Conservation (phyloP, 2,797 vertebrate genomes). For the Paguma larvata region DNA sequence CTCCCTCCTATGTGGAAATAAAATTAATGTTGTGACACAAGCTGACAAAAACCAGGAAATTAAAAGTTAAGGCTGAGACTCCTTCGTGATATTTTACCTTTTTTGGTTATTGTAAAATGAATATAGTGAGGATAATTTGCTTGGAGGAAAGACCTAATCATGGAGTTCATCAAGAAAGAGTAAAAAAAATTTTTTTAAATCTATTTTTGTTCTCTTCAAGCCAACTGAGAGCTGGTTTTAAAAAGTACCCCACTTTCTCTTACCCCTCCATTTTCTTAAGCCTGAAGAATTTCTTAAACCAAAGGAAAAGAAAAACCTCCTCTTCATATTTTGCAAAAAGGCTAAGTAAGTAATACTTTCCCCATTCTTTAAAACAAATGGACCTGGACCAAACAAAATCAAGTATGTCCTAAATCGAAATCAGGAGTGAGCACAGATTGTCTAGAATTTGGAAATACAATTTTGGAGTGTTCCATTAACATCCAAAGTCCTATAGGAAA, state of each 20-base stretch:
- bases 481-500: constrained; percentile 13
- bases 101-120: constrained; percentile 52
- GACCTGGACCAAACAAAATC: constrained; percentile 1
- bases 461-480: background rate
- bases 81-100: constrained; percentile 14
- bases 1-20: constrained; percentile 43
- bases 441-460: constrained; percentile 12
- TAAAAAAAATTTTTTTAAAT: background rate
- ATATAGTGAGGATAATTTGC: constrained; percentile 34
- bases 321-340: background rate
- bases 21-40: constrained; percentile 72
- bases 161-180: constrained; percentile 48
- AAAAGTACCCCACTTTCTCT: background rate
- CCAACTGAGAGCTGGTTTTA: background rate
- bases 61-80: constrained; percentile 58
- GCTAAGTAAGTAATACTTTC: background rate
- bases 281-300: constrained; percentile 35
- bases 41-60: constrained; percentile 72
- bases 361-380: constrained; percentile 39
- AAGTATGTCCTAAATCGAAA: background rate
- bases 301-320: background rate
- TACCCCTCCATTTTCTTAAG: constrained; percentile 3
- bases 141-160: background rate
- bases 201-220: background rate
- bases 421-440: background rate